Percentiles rank a stretch among this genome's conserved stretches.
Conservation (phyloP, 35 echinoderm and acorn worm species). For the Heliocidaris erythrogramma region DNA sequence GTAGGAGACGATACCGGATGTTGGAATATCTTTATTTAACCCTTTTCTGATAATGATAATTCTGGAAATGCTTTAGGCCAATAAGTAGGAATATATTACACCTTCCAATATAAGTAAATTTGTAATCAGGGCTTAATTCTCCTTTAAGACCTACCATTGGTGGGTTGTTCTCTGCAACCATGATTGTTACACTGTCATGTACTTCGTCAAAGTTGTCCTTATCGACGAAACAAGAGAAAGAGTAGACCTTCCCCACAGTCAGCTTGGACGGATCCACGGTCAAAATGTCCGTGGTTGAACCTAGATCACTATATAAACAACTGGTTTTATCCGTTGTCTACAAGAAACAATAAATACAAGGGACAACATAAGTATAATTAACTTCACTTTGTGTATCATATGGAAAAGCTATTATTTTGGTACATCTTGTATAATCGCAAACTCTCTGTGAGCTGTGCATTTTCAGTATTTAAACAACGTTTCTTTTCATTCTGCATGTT, state of each 20-base stretch:
- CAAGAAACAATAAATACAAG: background rate
- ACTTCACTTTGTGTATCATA: no score
- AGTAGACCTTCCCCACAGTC: background rate
- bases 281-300: background rate
- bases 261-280: background rate
- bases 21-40: no score
- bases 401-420: background rate
- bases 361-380: no score
- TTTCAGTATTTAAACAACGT: background rate
- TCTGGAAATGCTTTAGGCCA: no score
- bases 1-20: no score
- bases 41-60: no score
- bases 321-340: background rate
- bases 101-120: no score
- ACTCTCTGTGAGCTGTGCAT: no score
- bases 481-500: background rate
- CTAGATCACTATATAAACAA: background rate
- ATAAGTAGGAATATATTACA: no score
- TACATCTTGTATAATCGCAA: no score
- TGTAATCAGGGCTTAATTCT: no score
- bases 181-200: background rate
- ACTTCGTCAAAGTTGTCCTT: background rate
- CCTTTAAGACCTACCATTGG: background rate
- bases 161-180: background rate
- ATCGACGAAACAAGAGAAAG: background rate